Evolutionary conservation across 1,140 invertebrate species (phyloP).

Genomic region (Aporrectodea caliginosa): DNA sequence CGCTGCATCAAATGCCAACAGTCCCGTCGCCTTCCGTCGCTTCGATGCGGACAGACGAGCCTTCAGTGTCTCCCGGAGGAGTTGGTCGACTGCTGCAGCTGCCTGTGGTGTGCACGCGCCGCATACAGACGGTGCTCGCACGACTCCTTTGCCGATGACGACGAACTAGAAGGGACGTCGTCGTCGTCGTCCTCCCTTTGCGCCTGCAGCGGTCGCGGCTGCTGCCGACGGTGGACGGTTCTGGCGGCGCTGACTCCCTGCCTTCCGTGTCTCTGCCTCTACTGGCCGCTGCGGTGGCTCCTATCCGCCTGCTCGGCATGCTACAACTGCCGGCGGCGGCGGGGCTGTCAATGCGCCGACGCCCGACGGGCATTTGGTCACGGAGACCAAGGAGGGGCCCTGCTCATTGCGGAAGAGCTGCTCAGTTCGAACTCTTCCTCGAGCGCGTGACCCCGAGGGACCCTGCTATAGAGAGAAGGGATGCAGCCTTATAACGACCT

Average conservation of each 20-base stretch:
- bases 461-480: too few relatives aligned
- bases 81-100: conserved; percentile 79
- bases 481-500: too few relatives aligned
- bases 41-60: conserved; percentile 75
- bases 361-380: too few relatives aligned
- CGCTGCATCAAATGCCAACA: conserved; percentile 79
- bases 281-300: conserved; percentile 81
- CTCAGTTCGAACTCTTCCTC: not conserved
- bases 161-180: conserved; percentile 48
- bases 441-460: not conserved
- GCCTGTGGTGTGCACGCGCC: conserved; percentile 87
- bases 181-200: conserved; percentile 78
- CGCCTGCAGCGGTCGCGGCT: conserved; percentile 65
- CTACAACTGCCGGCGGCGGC: conserved; percentile 72
- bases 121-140: conserved; percentile 85
- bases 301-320: conserved; percentile 72
- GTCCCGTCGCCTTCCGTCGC: conserved; percentile 73
- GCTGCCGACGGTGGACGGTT: conserved; percentile 75
- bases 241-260: conserved; percentile 70
- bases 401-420: conserved; percentile 27
- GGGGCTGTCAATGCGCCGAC: conserved; percentile 68
- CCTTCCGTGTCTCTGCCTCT: conserved; percentile 83
- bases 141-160: conserved; percentile 68
- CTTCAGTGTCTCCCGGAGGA: conserved; percentile 77
- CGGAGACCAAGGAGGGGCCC: conserved; percentile 23